Percentiles rank a stretch among this genome's conserved stretches.
phyloP scores from a whole-genome alignment of 2,888 invertebrate genomes.

The Argyra leucocephala region DNA sequence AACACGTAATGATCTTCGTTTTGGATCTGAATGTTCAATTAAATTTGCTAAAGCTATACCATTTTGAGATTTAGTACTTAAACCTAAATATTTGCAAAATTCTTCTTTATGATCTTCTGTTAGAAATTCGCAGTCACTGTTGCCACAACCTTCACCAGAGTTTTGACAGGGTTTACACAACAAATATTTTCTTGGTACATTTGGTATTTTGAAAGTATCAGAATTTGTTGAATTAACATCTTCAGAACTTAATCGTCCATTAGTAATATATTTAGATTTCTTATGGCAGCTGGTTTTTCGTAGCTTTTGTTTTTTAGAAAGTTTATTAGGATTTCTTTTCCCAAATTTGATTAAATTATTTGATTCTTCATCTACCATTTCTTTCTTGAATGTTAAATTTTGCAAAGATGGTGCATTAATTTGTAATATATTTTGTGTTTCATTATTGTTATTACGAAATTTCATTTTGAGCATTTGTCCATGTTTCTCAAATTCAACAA shows the following conservation, averaged over 20 bases:
- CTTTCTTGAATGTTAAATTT: background rate
- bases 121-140: slow-evolving; percentile 10
- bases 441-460: slow-evolving; percentile 3
- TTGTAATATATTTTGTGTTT: background rate
- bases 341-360: background rate
- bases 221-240: background rate
- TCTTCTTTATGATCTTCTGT: slow-evolving; percentile 34
- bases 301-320: background rate
- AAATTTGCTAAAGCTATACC: background rate
- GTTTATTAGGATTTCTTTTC: background rate
- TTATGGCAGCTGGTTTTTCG: background rate
- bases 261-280: background rate
- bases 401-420: background rate
- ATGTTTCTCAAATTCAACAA: slow-evolving; percentile 33
- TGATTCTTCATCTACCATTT: background rate
- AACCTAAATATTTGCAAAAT: slow-evolving; percentile 40
- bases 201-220: slow-evolving; percentile 13
- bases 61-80: slow-evolving; percentile 25
- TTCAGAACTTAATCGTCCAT: background rate
- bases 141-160: background rate
- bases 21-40: background rate
- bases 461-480: background rate
- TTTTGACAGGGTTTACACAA: background rate
- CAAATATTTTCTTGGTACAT: slow-evolving; percentile 15
- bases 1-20: slow-evolving; percentile 15